These are phyloP conservation scores for Spatula versicolor DNA, from an alignment of 2,797 vertebrate species.

Conservation along the genomic window DNA sequence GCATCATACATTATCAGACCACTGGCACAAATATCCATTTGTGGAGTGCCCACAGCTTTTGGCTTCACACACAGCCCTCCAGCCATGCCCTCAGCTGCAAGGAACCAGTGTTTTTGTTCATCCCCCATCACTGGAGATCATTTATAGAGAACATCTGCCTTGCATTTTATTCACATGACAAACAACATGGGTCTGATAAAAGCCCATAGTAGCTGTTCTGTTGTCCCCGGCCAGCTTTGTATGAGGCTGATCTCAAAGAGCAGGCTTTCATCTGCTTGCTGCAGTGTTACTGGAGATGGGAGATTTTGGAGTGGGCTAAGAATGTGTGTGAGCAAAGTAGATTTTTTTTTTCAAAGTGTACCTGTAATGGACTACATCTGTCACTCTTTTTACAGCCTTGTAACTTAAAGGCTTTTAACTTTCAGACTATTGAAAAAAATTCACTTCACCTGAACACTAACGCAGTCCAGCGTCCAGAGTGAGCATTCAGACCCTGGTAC, in stretches of 20 bases:
- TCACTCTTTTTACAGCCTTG: constrained; percentile 47
- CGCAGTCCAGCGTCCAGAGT: not conserved
- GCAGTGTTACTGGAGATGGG: not conserved
- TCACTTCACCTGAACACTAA: not conserved
- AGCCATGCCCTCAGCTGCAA: not conserved
- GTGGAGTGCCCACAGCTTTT: not conserved
- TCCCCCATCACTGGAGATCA: not conserved
- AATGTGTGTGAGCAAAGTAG: not conserved
- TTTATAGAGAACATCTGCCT: not conserved
- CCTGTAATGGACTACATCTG: constrained; percentile 27
- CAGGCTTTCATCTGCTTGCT: not conserved
- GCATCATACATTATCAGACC: not conserved
- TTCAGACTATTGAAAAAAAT: constrained; percentile 35
- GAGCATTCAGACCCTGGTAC: constrained; percentile 31
- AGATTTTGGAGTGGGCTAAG: not conserved
- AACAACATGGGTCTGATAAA: not conserved
- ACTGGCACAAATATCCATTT: not conserved
- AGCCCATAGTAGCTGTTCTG: not conserved
- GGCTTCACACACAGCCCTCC: not conserved
- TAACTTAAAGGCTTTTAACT: constrained; percentile 44
- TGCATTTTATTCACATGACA: not conserved
- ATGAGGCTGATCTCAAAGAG: not conserved
- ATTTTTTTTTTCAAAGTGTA: not conserved
- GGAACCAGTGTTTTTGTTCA: not conserved
- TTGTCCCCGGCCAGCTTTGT: accelerated